Percentiles rank a stretch among this genome's conserved stretches.
Conservation (phyloP, 2,797 vertebrate genomes). For the Gymnoscopelus microlampas region DNA sequence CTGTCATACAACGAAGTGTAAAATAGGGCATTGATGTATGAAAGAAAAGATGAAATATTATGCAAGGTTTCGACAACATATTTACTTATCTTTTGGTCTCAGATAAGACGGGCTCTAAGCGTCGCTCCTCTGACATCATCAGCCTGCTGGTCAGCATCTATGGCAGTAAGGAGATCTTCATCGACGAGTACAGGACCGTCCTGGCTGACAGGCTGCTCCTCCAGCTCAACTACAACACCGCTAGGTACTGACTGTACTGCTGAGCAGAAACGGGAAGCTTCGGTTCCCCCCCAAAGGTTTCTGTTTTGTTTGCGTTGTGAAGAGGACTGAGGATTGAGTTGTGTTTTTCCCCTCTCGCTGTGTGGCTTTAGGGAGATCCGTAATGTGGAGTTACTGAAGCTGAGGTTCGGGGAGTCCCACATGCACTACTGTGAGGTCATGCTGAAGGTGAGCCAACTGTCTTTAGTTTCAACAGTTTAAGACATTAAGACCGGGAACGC, state of each 20-base stretch:
- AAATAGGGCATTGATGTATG: too few species aligned
- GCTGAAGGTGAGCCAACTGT: conserved; percentile 86
- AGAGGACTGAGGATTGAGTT: too few species aligned
- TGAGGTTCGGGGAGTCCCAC: conserved; percentile 95
- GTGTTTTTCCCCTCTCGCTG: neutral
- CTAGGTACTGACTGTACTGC: conserved; percentile 80
- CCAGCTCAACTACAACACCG: conserved; percentile 95
- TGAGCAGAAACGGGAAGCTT: too few species aligned
- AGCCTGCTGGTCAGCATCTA: conserved; percentile 98
- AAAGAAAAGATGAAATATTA: too few species aligned
- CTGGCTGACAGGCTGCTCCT: conserved; percentile 93
- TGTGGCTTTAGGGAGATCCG: conserved; percentile 89
- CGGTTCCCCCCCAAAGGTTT: neutral
- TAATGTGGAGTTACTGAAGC: conserved; percentile 96
- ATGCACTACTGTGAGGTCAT: conserved; percentile 99
- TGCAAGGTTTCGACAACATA: too few species aligned
- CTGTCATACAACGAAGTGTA: too few species aligned
- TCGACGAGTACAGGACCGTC: conserved; percentile 94
- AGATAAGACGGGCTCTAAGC: conserved; percentile 94
- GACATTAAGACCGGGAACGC: too few species aligned
- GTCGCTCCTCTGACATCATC: conserved; percentile 97
- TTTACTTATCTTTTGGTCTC: neutral
- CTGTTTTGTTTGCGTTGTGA: neutral
- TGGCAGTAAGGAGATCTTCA: conserved; percentile 97
- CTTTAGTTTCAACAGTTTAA: too few species aligned